These are phyloP conservation scores for Cyprinodon brontotheroides DNA, from an alignment of 2,113 vertebrate genomes.

Conservation along the genomic window DNA sequence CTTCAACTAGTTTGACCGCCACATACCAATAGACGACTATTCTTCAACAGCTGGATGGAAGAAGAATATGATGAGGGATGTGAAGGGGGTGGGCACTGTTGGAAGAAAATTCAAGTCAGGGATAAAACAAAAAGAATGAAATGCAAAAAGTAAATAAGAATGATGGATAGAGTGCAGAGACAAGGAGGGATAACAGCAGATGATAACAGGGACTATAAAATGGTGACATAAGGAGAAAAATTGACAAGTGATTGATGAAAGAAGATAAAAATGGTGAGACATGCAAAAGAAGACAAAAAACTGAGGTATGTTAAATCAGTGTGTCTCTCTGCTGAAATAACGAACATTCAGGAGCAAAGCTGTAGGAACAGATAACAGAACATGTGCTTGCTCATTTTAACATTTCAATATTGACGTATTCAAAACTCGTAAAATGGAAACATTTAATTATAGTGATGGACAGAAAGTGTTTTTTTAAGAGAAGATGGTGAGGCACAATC, in stretches of 20 bases:
- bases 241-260: background rate
- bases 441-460: slow-evolving; percentile 1
- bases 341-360: slow-evolving; percentile 12
- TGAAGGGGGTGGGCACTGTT: background rate
- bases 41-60: slow-evolving; percentile 79
- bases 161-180: background rate
- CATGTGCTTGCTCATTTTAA: background rate
- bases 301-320: slow-evolving; percentile 10
- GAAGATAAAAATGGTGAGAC: background rate
- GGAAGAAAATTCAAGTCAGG: background rate
- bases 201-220: background rate
- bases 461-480: slow-evolving; percentile 20
- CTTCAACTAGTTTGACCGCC: slow-evolving; percentile 1
- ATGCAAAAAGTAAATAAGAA: background rate
- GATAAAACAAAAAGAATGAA: slow-evolving; percentile 2
- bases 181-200: background rate
- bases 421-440: slow-evolving; percentile 10
- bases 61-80: background rate
- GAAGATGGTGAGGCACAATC: slow-evolving; percentile 16
- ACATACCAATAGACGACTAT: slow-evolving; percentile 81
- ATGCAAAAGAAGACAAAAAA: slow-evolving; percentile 5
- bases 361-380: slow-evolving; percentile 25
- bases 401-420: slow-evolving; percentile 36
- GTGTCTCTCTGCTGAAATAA: background rate
- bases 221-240: background rate